Evolutionary conservation across 2,113 vertebrate genomes (phyloP).

Genomic region (Ptilorrhoa leucosticta): DNA sequence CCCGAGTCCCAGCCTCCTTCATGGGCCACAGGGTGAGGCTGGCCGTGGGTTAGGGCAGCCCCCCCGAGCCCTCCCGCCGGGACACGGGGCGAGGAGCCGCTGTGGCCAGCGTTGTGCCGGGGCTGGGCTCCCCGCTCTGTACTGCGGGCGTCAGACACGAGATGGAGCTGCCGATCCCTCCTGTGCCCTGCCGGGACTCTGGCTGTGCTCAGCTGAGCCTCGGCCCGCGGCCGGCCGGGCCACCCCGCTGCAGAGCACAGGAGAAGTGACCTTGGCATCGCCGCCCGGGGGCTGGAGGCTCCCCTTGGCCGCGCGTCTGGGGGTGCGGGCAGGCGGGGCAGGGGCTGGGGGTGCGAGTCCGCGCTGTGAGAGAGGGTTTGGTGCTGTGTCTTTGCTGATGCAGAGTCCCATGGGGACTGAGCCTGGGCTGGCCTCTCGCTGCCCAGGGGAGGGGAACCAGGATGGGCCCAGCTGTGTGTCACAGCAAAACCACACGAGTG

Average conservation of each 20-base stretch:
- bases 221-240: neutral
- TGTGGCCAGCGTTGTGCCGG: neutral
- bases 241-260: neutral
- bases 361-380: accelerated
- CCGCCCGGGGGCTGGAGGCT: neutral
- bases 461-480: accelerated
- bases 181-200: neutral
- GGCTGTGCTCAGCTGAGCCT: neutral
- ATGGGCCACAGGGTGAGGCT: neutral
- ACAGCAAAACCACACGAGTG: accelerated
- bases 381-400: neutral
- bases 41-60: neutral
- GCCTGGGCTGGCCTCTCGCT: neutral
- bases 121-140: neutral
- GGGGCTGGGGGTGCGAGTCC: neutral
- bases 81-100: neutral
- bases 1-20: accelerated
- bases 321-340: neutral
- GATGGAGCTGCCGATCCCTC: conserved; percentile 39
- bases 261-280: neutral
- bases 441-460: neutral
- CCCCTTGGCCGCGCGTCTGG: neutral
- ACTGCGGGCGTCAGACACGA: neutral
- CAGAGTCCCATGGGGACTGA: neutral
- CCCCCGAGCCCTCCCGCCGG: neutral